A percentile compares a stretch with the other conserved stretches of the same genome.
These are phyloP conservation scores for Scaptomyza tumidula DNA, from an alignment of 2,888 invertebrate genomes.

Conservation along the genomic window DNA sequence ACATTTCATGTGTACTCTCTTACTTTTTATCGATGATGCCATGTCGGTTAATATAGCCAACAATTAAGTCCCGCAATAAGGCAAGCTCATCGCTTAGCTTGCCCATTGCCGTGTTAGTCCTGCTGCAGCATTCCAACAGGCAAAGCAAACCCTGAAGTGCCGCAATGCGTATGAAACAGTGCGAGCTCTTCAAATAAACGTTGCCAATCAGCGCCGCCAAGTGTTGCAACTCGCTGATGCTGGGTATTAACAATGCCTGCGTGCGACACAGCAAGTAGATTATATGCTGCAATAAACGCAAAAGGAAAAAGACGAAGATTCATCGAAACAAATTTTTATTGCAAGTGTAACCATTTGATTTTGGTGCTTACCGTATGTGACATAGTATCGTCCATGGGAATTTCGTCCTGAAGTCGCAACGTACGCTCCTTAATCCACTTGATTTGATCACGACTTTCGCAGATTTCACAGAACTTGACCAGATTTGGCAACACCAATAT, in stretches of 20 bases:
- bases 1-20: neutral
- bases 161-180: slow-evolving; percentile 84
- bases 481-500: slow-evolving; percentile 88
- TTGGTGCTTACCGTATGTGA: slow-evolving; percentile 86
- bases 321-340: neutral
- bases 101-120: slow-evolving; percentile 84
- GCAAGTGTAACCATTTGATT: neutral
- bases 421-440: slow-evolving; percentile 91
- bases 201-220: slow-evolving; percentile 83
- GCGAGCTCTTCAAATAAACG: slow-evolving; percentile 84
- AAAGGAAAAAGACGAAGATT: slow-evolving; percentile 5
- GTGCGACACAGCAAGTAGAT: slow-evolving; percentile 85
- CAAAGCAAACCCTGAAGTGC: slow-evolving; percentile 84
- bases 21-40: slow-evolving; percentile 84
- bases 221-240: slow-evolving; percentile 82
- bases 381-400: slow-evolving; percentile 91
- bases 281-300: slow-evolving; percentile 78
- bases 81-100: slow-evolving; percentile 84
- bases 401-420: slow-evolving; percentile 88
- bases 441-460: slow-evolving; percentile 90
- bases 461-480: slow-evolving; percentile 90
- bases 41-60: slow-evolving; percentile 84
- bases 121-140: slow-evolving; percentile 84
- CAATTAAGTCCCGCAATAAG: slow-evolving; percentile 83
- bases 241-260: slow-evolving; percentile 84